phyloP scores from a whole-genome alignment of 2,797 vertebrate species.

The Gymnothorax reevesii region DNA sequence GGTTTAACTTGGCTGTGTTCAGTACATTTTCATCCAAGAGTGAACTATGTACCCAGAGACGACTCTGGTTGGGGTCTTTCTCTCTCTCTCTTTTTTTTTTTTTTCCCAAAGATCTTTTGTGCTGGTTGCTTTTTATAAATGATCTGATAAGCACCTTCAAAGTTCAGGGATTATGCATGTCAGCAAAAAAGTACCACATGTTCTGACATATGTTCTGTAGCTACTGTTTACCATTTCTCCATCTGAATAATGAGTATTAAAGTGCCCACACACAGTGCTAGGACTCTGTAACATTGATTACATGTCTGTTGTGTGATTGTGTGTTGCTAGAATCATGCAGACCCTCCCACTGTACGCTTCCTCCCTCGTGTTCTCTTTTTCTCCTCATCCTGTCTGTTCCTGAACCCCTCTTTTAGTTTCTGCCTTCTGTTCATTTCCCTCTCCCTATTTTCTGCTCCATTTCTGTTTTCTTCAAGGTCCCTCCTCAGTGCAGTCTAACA shows the following conservation, averaged over 20 bases:
- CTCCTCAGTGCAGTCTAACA: background rate
- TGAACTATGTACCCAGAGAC: background rate
- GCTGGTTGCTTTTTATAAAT: background rate
- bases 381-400: background rate
- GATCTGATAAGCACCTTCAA: background rate
- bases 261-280: background rate
- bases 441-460: background rate
- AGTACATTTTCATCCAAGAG: background rate
- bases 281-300: background rate
- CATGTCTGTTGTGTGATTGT: background rate
- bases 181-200: background rate
- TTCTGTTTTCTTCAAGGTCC: background rate
- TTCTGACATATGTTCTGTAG: background rate
- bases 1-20: background rate
- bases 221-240: background rate
- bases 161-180: background rate
- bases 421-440: background rate
- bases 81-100: no score
- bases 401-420: no score
- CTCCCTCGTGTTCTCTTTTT: background rate
- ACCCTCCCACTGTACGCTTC: background rate
- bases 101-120: background rate
- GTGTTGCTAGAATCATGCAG: background rate
- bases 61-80: background rate
- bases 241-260: background rate